Base-by-base conservation (phyloP, 2,888 invertebrate species). In the Ophion slaviceki region DNA sequence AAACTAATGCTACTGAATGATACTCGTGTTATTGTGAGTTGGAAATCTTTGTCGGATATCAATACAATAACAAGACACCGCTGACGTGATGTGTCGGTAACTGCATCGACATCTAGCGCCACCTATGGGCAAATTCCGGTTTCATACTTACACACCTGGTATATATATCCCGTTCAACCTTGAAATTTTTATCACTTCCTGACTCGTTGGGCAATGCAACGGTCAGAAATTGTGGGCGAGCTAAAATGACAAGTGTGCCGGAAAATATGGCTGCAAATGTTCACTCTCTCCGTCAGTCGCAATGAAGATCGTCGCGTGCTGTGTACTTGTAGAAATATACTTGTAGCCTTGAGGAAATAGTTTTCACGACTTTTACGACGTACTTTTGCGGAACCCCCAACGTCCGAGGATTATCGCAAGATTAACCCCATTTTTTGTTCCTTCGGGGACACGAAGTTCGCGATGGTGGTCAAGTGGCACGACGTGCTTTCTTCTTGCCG, bases 401-500 rank as follows among this genome's bases (percentile, higher is more conserved):
- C n/a, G 66, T 74, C 80, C 62, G n/a, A 47, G 89, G 91, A 92
- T 92, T 90, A 92, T 87, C 85, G 83, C 79, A 74, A 90, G 89
- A 91, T 90, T 91, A 91, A 92, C 90, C 91, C 90, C 80, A 89
- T 91, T 91, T 91, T 90, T 86, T 89, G 89, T 84, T 14, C 61
- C 76, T 20, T 36, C 64, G 8, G 45, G 67, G 59, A 47, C 57
- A 28, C 17, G 76, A 78, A 28, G 61, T 59, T 71, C 66, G 61
- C 86, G 67, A 47, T 66, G 62, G 40, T 24, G 66, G 70, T 20
- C 62, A 24, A 28, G 17, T 36, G 32, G 24, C 64, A 20, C 10
- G 53, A 14, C 40, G 14, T 74, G 67, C 85, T 75, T 80, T 82
- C 61, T 76, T 70, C 61, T 77, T 20, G 32, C 32, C 32, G 45